Evolutionary conservation across 2,113 vertebrate genomes (phyloP).

Genomic region (Cyprinodon brontotheroides): DNA sequence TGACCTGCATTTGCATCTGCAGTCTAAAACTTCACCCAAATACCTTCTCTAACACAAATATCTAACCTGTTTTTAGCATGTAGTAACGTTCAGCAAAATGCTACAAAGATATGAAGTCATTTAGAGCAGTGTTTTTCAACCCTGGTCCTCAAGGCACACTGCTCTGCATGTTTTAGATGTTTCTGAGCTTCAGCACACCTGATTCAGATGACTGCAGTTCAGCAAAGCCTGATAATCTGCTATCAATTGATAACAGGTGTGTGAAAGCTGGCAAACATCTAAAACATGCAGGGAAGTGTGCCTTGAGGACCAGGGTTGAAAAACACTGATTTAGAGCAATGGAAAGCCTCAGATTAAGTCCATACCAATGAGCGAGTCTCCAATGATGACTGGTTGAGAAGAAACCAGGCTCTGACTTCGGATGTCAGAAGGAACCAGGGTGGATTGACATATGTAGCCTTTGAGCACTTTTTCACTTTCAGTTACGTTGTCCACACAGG

Average conservation of each 20-base stretch:
- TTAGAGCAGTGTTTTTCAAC: no score
- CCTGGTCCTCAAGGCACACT: no score
- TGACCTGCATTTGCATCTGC: not conserved
- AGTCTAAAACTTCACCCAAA: not conserved
- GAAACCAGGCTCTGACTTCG: constrained; percentile 85
- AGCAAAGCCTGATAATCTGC: no score
- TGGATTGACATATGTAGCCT: constrained; percentile 86
- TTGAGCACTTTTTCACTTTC: constrained; percentile 76
- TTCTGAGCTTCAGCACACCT: no score
- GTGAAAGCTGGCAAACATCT: no score
- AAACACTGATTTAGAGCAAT: not conserved
- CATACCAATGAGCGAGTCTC: constrained; percentile 86
- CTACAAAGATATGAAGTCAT: not conserved
- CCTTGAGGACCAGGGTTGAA: no score
- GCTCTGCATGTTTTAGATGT: no score
- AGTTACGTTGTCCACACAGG: constrained; percentile 88
- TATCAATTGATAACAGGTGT: no score
- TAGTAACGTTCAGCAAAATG: not conserved
- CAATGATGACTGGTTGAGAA: constrained; percentile 88
- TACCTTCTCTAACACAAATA: not conserved
- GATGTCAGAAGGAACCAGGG: constrained; percentile 86
- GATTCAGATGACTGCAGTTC: no score
- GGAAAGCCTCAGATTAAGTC: not conserved
- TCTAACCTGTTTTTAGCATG: not conserved
- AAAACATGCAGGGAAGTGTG: no score